These are phyloP conservation scores for Hypomecis punctinalis DNA, from an alignment of 2,888 invertebrate species.

Conservation along the genomic window DNA sequence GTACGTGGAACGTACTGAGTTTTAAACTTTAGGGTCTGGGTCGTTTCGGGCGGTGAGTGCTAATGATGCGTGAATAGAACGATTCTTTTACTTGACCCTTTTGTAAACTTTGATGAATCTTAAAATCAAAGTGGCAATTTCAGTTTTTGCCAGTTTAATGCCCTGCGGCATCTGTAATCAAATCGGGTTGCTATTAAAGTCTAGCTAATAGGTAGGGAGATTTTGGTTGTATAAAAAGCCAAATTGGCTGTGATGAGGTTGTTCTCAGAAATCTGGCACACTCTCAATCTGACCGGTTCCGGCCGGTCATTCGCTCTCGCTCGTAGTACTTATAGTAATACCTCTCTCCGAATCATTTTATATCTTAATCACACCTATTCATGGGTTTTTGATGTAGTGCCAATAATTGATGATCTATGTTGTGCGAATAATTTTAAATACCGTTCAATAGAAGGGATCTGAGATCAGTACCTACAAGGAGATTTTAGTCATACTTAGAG, in stretches of 20 bases:
- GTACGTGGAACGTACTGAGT: conserved; percentile 55
- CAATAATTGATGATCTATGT: no score
- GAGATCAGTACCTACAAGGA: no score
- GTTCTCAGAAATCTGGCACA: conserved; percentile 59
- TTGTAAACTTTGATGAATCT: conserved; percentile 13
- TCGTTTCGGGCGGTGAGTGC: conserved; percentile 71
- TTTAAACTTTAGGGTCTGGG: conserved; percentile 65
- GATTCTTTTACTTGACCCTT: conserved; percentile 55
- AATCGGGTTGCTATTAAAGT: conserved; percentile 38
- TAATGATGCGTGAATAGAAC: conserved; percentile 75
- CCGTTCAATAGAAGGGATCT: no score
- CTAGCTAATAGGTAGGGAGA: conserved; percentile 53
- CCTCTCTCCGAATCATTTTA: conserved; percentile 42
- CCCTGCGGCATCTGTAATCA: conserved; percentile 34
- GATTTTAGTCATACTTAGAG: no score
- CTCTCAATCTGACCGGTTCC: conserved; percentile 59
- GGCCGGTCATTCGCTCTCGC: conserved; percentile 46
- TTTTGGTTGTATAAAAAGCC: conserved; percentile 58
- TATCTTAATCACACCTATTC: conserved; percentile 38
- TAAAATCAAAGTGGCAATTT: conserved; percentile 14
- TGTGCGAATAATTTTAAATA: no score
- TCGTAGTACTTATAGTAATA: conserved; percentile 27
- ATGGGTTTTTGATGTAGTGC: conserved; percentile 1
- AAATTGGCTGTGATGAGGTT: conserved; percentile 55
- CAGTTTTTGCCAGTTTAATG: conserved; percentile 17